Base-by-base conservation (phyloP, 1,140 invertebrate genomes). In the Ostrea denselamellosa region DNA sequence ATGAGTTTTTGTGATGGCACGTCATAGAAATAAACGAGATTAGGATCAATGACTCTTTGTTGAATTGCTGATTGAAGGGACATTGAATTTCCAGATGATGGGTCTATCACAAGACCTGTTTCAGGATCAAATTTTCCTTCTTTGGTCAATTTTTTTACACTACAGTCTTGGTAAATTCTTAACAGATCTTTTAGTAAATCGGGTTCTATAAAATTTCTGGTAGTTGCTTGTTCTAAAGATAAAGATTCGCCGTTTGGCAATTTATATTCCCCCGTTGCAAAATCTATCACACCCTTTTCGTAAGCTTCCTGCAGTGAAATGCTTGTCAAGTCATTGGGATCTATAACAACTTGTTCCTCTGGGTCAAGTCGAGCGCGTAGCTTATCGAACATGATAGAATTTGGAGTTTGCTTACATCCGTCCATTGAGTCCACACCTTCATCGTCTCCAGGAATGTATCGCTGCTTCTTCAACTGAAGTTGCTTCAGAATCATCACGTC, bases 171-270 rank as follows among this genome's bases (percentile, higher is more conserved):
- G 86, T 93, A 94, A 7, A 90, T 91, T 28, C 92, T 90, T 5
- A 94, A 86, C 34, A 95, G 91, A 62, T 93, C 85, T 85, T 91
- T 90, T 19, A 97, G 97, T 10, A 97, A 97, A 94, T 98, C 96
- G 0, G 97, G 96, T 95, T 99, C 97, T 81, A 99, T 96, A 54
- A 97, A 96, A 86, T 98, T 98, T 25, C 97, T 95, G 87, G 96
- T 96, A 82, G 98, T 96, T 2, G 98, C 97, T 93, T 98, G 97
- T 95, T 97, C 97, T 17, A 99, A 95, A 19, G 97, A 97, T 7
- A 98, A 90, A 51, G 90, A 90, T 82, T 95, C 94, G 17, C 94
- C 94, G 86, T 94, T 89, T 22, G 92, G 92, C 68, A 93, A 92
- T 82, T 93, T 89, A 87, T 94, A 95, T 87, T 92, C 92, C 68